Evolutionary conservation across 2,888 invertebrate species (phyloP), one percentile per base, ranked within the genome.

Genomic region (Endomychus coccineus): DNA sequence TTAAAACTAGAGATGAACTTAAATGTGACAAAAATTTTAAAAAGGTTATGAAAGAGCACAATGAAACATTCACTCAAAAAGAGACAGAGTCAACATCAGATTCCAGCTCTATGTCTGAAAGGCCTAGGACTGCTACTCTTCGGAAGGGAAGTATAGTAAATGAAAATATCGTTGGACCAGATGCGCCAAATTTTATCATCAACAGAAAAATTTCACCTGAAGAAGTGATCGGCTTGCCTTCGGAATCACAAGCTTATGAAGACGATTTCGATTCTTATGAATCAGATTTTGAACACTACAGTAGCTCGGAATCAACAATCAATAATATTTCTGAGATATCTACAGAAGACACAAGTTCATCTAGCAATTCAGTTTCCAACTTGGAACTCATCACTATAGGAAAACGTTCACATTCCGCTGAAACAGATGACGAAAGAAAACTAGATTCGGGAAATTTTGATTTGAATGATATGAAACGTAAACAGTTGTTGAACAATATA

Each of bases 371-470:
- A 21, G 36, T 39, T 1, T 15, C 21, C 19, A 34, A 41, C 3
- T 38, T 5, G 15, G 48, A 42, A 19, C 35, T 21, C 11, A 39
- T 42, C 1, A 15, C 23, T 9, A 31, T 28, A 12, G 44, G 35
- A 15, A 52, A 50, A 45, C 40, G 54, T 27, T 42, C 40, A 5
- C 40, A 43, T 28, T 54, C 53, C 2, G 54, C 51, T 3, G 50
- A 48, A 12, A 55, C 51, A 10, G 73, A 73, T 35, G 64, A 68
- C 30, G 75, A 76, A 39, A 62, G 66, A 22, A 73, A 74, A 58
- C 49, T 76, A 32, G 77, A 77, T 54, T 77, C 77, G 0, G 77
- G 76, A 1, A 71, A 70, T 51, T 77, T 72, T 51, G 77, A 77
- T 24, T 55, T 76, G 45, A 49, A 50, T 1, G 58, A 56, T 16